Percentiles rank a stretch among this genome's conserved stretches.
These are phyloP conservation scores for Lutjanus erythropterus DNA, from an alignment of 2,113 vertebrate genomes.

Conservation along the genomic window DNA sequence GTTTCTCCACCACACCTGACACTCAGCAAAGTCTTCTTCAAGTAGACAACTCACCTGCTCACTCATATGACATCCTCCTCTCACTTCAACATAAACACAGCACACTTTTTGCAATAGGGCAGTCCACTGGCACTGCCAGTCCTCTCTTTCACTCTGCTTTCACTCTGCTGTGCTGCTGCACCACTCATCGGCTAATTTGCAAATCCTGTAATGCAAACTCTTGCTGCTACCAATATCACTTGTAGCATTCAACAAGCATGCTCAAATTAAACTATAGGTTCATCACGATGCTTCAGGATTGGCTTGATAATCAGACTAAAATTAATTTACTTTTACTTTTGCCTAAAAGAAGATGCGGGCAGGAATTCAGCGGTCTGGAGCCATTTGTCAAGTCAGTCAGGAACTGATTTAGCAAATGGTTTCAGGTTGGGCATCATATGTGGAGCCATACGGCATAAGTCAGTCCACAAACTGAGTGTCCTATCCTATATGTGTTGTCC, in stretches of 20 bases:
- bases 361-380: not conserved
- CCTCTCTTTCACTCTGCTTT: not conserved
- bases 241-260: not conserved
- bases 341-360: not conserved
- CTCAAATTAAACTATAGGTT: not conserved
- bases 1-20: conserved; percentile 28
- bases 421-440: not conserved
- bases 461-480: not conserved
- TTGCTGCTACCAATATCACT: not conserved
- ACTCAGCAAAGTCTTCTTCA: not conserved
- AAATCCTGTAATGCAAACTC: not conserved
- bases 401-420: too few relatives aligned
- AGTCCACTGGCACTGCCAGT: not conserved
- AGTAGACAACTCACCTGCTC: not conserved
- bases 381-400: too few relatives aligned
- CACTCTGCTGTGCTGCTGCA: conserved; percentile 1
- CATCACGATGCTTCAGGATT: not conserved
- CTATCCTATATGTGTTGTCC: not conserved
- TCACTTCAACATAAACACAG: not conserved
- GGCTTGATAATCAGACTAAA: not conserved
- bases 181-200: conserved; percentile 18
- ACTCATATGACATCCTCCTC: not conserved
- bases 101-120: not conserved
- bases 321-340: not conserved
- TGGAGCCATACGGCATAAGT: not conserved